These are phyloP conservation scores for Pseudobourletiella spinata DNA, from an alignment of 1,140 invertebrate species.

Conservation along the genomic window DNA sequence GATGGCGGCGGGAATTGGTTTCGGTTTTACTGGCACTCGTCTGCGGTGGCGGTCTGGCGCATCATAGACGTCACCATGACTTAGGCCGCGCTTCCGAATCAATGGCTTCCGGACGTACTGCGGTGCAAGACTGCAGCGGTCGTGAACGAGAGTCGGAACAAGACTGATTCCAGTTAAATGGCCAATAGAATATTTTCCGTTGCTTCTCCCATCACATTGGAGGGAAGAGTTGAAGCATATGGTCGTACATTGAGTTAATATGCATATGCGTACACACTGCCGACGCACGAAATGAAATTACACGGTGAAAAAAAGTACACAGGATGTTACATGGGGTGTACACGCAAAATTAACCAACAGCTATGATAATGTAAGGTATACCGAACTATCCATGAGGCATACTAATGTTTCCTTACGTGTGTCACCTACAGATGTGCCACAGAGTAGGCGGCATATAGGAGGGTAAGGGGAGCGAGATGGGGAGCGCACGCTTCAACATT, in stretches of 20 bases:
- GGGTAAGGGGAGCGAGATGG: background rate
- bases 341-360: slow-evolving; percentile 18
- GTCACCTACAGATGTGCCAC: background rate
- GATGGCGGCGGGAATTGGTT: no score
- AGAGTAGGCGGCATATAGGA: background rate
- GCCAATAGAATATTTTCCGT: background rate
- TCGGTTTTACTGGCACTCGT: no score
- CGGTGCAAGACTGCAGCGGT: no score
- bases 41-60: no score
- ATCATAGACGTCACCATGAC: no score
- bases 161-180: no score
- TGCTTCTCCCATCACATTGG: background rate
- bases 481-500: background rate
- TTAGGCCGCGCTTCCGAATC: no score
- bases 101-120: no score
- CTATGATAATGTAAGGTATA: no score
- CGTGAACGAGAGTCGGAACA: no score
- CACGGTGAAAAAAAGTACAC: slow-evolving; percentile 20
- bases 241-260: no score
- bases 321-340: slow-evolving; percentile 18
- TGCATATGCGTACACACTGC: background rate
- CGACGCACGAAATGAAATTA: slow-evolving; percentile 17
- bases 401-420: background rate
- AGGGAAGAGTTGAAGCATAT: slow-evolving; percentile 5
- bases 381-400: background rate